These are phyloP conservation scores for Glossophaga mutica DNA, from an alignment of 2,797 vertebrate genomes.

Conservation along the genomic window DNA sequence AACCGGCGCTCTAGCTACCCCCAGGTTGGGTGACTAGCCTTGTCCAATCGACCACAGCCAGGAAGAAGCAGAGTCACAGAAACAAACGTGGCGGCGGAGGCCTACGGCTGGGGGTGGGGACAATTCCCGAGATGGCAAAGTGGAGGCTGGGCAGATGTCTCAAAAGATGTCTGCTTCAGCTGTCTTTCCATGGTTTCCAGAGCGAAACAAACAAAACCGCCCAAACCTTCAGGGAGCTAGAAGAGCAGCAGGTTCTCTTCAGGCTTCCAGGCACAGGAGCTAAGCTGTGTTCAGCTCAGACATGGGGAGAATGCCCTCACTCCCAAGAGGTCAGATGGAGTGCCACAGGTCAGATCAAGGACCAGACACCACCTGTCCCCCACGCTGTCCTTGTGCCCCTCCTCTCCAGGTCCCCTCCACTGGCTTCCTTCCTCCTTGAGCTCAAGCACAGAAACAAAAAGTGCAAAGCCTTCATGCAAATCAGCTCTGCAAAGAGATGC, in stretches of 20 bases:
- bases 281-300: background rate
- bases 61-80: background rate
- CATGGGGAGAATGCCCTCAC: background rate
- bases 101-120: background rate
- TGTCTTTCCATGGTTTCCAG: background rate
- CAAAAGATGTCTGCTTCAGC: background rate
- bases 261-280: background rate
- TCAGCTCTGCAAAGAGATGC: background rate
- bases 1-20: background rate
- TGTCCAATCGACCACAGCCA: background rate
- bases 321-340: background rate
- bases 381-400: background rate
- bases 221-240: background rate
- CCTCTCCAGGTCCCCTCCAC: background rate
- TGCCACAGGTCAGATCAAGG: background rate
- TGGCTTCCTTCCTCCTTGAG: background rate
- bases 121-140: background rate
- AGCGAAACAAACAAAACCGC: constrained; percentile 16
- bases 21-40: background rate
- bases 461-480: background rate
- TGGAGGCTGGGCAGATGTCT: background rate
- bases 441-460: constrained; percentile 11
- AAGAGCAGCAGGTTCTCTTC: background rate
- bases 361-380: background rate
- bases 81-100: background rate